Conservation (phyloP, 2,113 vertebrate genomes). For the Halichoerus grypus region DNA sequence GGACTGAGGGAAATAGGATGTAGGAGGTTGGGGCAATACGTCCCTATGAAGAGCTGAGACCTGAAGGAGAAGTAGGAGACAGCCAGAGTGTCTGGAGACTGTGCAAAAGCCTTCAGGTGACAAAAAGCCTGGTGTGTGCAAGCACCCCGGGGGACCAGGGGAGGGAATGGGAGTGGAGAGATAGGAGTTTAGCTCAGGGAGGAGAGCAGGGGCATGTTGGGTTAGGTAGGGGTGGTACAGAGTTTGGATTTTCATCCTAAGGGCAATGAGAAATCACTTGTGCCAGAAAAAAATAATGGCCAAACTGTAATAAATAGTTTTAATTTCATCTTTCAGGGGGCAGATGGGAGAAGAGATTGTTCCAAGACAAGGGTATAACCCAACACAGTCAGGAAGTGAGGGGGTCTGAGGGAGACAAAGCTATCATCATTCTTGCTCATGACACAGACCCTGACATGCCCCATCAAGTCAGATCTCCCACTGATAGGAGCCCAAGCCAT, state of each 20-base stretch:
- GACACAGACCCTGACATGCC: not conserved
- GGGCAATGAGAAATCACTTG: not conserved
- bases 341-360: conserved; percentile 38
- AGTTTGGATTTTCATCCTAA: not conserved
- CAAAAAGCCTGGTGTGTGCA: not conserved
- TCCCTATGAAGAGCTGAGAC: not conserved
- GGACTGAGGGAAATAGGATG: not conserved
- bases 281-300: conserved; percentile 4
- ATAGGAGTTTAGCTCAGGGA: not conserved
- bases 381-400: not conserved
- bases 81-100: not conserved
- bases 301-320: not conserved
- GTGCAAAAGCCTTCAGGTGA: not conserved
- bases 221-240: not conserved
- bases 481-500: not conserved
- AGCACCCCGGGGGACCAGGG: not conserved
- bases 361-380: not conserved
- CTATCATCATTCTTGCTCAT: conserved; percentile 26
- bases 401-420: not conserved
- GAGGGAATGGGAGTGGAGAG: not conserved
- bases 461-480: conserved; percentile 49
- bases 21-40: not conserved
- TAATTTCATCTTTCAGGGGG: not conserved
- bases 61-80: not conserved
- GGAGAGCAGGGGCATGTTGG: not conserved